These are phyloP conservation scores for Anhinga anhinga DNA, from an alignment of 2,113 vertebrate species.

Conservation along the genomic window DNA sequence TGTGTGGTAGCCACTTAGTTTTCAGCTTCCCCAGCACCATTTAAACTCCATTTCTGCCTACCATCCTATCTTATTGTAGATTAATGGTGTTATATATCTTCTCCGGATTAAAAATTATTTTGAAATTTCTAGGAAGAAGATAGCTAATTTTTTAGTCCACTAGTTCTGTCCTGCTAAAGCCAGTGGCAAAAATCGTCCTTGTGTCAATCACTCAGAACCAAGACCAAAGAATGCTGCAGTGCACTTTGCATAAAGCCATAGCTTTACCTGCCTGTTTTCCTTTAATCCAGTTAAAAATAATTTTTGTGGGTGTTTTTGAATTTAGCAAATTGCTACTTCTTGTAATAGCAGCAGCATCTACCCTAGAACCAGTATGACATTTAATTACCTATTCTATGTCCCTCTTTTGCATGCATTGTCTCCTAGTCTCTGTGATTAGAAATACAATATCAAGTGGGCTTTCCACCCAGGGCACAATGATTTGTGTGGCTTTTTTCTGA, in stretches of 20 bases:
- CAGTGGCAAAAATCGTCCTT: not conserved
- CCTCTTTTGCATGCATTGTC: conserved; percentile 20
- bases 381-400: not conserved
- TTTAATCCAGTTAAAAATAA: not conserved
- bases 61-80: not conserved
- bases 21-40: not conserved
- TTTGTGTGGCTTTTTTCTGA: not conserved
- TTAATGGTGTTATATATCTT: not conserved
- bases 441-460: fast-evolving
- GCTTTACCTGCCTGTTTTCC: not conserved
- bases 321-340: not conserved
- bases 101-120: not conserved
- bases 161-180: not conserved
- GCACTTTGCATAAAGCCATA: not conserved
- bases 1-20: not conserved
- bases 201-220: not conserved
- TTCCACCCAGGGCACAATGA: not conserved
- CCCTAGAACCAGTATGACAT: not conserved
- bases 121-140: not conserved
- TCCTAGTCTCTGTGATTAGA: not conserved
- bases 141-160: not conserved
- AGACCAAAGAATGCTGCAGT: not conserved
- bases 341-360: not conserved
- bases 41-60: not conserved
- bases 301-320: not conserved